These are phyloP conservation scores for Diachrysia chrysitis DNA, from an alignment of 2,888 invertebrate species.

Conservation along the genomic window DNA sequence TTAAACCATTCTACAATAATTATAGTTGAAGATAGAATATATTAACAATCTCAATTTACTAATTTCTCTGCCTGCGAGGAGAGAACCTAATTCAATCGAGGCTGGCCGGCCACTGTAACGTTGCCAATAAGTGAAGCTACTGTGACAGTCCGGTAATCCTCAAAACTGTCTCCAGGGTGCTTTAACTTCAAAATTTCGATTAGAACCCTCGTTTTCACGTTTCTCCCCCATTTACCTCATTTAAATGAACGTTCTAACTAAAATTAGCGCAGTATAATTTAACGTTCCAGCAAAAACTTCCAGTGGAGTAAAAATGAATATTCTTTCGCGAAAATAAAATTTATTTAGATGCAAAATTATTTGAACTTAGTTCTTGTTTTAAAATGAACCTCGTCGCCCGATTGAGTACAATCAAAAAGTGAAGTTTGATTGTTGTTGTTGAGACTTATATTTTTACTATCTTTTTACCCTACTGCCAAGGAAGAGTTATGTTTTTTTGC, in stretches of 20 bases:
- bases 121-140: slow-evolving; percentile 6
- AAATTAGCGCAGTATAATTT: slow-evolving; percentile 25
- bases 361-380: slow-evolving; percentile 36
- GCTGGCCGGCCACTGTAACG: slow-evolving; percentile 8
- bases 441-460: slow-evolving; percentile 18
- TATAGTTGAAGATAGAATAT: neutral
- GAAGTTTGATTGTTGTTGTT: slow-evolving; percentile 18
- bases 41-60: neutral
- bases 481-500: too few relatives aligned
- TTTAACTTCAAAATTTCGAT: slow-evolving; percentile 52
- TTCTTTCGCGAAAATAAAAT: slow-evolving; percentile 36
- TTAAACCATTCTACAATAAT: neutral
- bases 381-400: slow-evolving; percentile 38
- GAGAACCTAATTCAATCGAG: slow-evolving; percentile 12
- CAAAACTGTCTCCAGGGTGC: slow-evolving; percentile 40
- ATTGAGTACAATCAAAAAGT: slow-evolving; percentile 31
- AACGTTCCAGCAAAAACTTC: slow-evolving; percentile 10
- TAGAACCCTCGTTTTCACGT: slow-evolving; percentile 39
- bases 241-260: slow-evolving; percentile 38
- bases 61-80: neutral
- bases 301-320: slow-evolving; percentile 32
- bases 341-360: slow-evolving; percentile 32
- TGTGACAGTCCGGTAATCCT: slow-evolving; percentile 35
- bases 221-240: slow-evolving; percentile 38
- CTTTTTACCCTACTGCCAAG: too few relatives aligned